Base-by-base conservation (phyloP, 2,113 vertebrate genomes). In the Danionella cerebrum region DNA sequence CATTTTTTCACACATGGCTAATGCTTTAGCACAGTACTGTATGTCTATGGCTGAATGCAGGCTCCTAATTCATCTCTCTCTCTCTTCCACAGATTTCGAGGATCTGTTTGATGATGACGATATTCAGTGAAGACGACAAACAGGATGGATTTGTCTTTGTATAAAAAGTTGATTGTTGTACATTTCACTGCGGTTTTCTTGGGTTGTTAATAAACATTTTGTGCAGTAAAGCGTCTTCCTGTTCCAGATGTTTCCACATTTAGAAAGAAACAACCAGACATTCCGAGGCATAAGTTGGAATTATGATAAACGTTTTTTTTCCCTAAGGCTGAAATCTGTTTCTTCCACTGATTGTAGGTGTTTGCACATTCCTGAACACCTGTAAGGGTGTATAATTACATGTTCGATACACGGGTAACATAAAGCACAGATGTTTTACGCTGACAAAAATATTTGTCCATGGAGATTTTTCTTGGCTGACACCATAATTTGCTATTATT, bases 41-140 rank as follows among this genome's bases (percentile, higher is more conserved):
- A 14, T 51, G 13, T 1, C 7, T n/a, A 19, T 6, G 9, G n/a
- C n/a, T n/a, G n/a, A n/a, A n/a, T n/a, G n/a, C n/a, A n/a, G n/a
- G n/a, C n/a, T n/a, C n/a, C n/a, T n/a, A n/a, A n/a, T n/a, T n/a
- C n/a, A n/a, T n/a, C n/a, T n/a, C n/a, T 65, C 24, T 57, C 5
- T 6, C 66, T 25, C 29, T 27, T 11, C 16, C 31, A 13, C 80
- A 95, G 93, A 92, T 80, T 94, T 93, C 79, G 92, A 93, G 86
- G 92, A 94, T 79, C 87, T 94, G 36, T 94, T 92, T 73, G 93
- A 95, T 74, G 93, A 93, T 0, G 91, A 94, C 11, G 93, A 94
- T 83, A 88, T 93, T 77, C 90, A 92, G 83, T 94, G 87, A 55
- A 72, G 14, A 64, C 16, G 29, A 38, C 44, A 0, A 3, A 18